Evolutionary conservation across 2,888 invertebrate species (phyloP).

Genomic region (Serripes groenlandicus): DNA sequence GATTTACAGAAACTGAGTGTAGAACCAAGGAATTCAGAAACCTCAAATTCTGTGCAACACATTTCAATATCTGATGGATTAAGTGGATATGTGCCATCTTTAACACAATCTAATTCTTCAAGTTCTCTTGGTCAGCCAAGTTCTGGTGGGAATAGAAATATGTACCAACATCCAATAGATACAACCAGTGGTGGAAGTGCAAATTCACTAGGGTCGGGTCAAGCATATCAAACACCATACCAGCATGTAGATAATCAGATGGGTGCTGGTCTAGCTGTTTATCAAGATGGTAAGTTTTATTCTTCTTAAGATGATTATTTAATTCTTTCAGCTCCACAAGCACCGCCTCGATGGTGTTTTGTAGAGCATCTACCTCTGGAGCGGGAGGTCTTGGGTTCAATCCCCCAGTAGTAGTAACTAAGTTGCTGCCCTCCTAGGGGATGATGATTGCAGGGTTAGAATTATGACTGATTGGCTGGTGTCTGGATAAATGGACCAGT

Average conservation of each 20-base stretch:
- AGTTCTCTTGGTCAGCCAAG: constrained; percentile 39
- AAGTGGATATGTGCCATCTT: constrained; percentile 13
- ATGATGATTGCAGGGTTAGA: too few species aligned
- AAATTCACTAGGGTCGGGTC: constrained; percentile 28
- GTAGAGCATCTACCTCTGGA: too few species aligned
- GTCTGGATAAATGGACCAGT: too few species aligned
- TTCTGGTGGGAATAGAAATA: background rate
- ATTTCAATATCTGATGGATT: constrained; percentile 7
- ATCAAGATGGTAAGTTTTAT: constrained; percentile 45
- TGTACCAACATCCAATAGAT: background rate
- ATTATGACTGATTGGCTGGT: too few species aligned
- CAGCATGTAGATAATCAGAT: constrained; percentile 29
- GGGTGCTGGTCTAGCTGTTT: constrained; percentile 13
- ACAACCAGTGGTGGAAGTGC: constrained; percentile 38
- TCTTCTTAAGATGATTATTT: too few species aligned
- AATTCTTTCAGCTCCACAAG: too few species aligned
- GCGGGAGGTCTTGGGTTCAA: too few species aligned
- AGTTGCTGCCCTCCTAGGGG: too few species aligned
- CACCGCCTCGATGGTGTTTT: too few species aligned
- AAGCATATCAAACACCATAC: constrained; percentile 49
- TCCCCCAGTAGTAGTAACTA: too few species aligned
- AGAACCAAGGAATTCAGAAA: constrained; percentile 36
- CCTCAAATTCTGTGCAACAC: constrained; percentile 26
- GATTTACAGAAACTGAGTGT: constrained; percentile 53
- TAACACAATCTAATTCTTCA: constrained; percentile 47